Evolutionary conservation across 2,113 vertebrate genomes (phyloP), one percentile per base, ranked within the genome.

Genomic region (Amphilophus citrinellus): DNA sequence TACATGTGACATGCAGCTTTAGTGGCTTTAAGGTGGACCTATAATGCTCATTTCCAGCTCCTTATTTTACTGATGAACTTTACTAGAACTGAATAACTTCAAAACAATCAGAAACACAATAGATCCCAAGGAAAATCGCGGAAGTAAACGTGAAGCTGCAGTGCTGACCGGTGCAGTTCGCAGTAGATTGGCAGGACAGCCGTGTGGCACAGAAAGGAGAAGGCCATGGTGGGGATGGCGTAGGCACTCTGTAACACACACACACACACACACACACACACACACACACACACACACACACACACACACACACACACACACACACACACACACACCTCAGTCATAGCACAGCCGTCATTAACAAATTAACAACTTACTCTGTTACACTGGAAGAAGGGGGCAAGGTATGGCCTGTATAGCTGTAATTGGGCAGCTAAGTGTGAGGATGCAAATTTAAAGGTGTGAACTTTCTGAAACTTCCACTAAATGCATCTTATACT

Each of bases 131-230:
- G 5, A 50, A 53, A 73, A 73, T 13, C 24, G 17, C 11, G 1
- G 30, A 57, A 50, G 22, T 63, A 15, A 60, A 60, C 1, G 7
- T 17, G 22, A 75, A 53, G 37, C 47, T 39, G 71, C 3, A 5
- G 61, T 13, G 68, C 96, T 91, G 57, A 97, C 96, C 92, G 89
- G 68, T 89, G 96, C 82, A 99, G 97, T 84, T 99, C 98, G 83
- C 97, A 97, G 91, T 99, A 99, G 91, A 99, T 98, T 32, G 98
- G 98, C 88, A 99, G 95, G 83, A 99, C 83, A n/a, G 98, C 97
- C 1, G 98, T 99, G 92, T 99, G 98, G 95, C 98, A 99, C 79
- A 99, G 96, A 90, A 99, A 99, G 92, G 98, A 99, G 94, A 99
- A 99, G n/a, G 98, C 97, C 98, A 99, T 97, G n/a, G 97, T 98